These are phyloP conservation scores for Aphis gossypii DNA, from an alignment of 1,140 invertebrate species.

Conservation along the genomic window DNA sequence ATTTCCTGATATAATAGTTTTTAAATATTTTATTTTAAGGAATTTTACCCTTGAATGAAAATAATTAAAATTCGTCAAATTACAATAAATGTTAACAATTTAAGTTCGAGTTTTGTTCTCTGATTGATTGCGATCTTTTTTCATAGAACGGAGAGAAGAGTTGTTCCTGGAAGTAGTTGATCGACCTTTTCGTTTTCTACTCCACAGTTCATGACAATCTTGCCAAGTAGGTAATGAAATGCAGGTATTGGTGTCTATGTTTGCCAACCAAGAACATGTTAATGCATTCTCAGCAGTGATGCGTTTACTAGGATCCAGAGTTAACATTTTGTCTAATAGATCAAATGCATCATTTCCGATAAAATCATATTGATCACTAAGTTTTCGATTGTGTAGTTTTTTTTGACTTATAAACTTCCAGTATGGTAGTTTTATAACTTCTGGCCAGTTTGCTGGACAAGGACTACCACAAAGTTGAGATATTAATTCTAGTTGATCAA, in stretches of 20 bases:
- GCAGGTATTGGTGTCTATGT: conserved; percentile 90
- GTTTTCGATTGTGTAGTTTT: conserved; percentile 83
- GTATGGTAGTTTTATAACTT: conserved; percentile 91
- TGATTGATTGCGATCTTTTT: conserved; percentile 75
- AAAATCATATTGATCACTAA: conserved; percentile 92
- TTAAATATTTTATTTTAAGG: conserved; percentile 45
- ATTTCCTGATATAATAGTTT: conserved; percentile 45
- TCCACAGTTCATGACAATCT: conserved; percentile 99
- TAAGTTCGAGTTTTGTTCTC: conserved; percentile 66
- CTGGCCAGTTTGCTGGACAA: conserved; percentile 94
- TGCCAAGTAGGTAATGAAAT: conserved; percentile 87
- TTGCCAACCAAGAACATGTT: conserved; percentile 90
- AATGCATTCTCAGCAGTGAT: conserved; percentile 95
- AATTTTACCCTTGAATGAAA: conserved; percentile 48
- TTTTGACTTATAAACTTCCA: conserved; percentile 95
- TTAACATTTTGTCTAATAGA: conserved; percentile 95
- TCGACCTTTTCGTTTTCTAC: conserved; percentile 86
- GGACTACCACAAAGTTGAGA: conserved; percentile 95
- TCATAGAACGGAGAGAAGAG: conserved; percentile 71
- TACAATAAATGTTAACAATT: conserved; percentile 37
- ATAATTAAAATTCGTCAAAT: conserved; percentile 57
- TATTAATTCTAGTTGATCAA: conserved; percentile 95
- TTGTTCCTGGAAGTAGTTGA: conserved; percentile 67
- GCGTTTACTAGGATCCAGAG: conserved; percentile 91
- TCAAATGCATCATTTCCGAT: conserved; percentile 92